Percentiles rank a stretch among this genome's conserved stretches.
Evolutionary conservation across 2,113 vertebrate genomes (phyloP).

Genomic region (Chunga burmeisteri): DNA sequence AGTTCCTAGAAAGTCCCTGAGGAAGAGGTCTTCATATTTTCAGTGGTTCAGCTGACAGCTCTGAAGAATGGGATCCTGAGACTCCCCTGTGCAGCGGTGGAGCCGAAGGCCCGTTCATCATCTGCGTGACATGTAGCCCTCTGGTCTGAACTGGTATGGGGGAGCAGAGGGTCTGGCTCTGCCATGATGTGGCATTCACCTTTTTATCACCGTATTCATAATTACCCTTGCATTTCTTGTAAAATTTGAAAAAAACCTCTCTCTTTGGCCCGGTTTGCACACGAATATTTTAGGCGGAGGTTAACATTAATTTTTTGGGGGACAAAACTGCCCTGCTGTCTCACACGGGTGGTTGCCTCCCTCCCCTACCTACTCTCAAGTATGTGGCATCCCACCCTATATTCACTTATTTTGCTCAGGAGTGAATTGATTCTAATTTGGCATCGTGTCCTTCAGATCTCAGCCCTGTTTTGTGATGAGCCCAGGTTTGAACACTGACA

Average conservation of each 20-base stretch:
- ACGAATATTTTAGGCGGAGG: not conserved
- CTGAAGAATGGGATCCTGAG: not conserved
- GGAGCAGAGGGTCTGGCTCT: not conserved
- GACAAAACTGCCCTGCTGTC: not conserved
- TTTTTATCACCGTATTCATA: not conserved
- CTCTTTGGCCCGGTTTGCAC: not conserved
- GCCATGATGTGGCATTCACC: not conserved
- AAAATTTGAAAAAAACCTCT: not conserved
- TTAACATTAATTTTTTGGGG: not conserved
- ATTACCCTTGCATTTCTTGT: not conserved
- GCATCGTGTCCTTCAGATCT: not conserved
- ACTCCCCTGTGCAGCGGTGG: not conserved
- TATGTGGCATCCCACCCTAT: not conserved
- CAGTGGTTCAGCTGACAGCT: not conserved
- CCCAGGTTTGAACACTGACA: not conserved
- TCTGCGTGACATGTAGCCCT: not conserved
- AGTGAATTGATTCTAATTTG: not conserved
- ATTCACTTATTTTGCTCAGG: not conserved
- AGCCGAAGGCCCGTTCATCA: not conserved
- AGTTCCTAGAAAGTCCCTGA: slow-evolving; percentile 55
- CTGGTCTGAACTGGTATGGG: not conserved
- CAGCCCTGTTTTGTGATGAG: not conserved
- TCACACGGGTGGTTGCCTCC: not conserved
- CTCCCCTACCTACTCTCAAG: not conserved
- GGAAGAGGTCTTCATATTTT: slow-evolving; percentile 22